Evolutionary conservation across 2,797 vertebrate species (phyloP).

Genomic region (Hydrophis major): DNA sequence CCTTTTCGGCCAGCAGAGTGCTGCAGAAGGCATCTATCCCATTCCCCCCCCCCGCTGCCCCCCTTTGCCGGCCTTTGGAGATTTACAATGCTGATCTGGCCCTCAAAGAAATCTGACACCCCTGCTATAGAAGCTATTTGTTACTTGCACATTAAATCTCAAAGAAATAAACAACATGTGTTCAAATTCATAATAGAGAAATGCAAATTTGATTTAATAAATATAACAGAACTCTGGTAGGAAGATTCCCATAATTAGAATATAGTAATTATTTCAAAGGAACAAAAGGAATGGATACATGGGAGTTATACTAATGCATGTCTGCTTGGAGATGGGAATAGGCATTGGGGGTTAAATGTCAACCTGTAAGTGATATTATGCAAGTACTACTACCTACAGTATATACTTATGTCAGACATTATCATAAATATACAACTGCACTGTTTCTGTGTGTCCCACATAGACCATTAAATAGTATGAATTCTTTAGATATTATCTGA

Average conservation of each 20-base stretch:
- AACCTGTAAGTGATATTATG: neutral
- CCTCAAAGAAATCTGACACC: no score
- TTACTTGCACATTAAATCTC: neutral
- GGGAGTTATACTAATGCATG: neutral
- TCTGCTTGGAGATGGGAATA: neutral
- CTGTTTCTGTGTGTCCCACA: neutral
- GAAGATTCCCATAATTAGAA: neutral
- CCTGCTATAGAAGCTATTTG: neutral
- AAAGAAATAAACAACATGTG: neutral
- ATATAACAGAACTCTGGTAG: neutral
- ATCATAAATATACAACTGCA: neutral
- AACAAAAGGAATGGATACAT: neutral
- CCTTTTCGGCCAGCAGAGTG: no score
- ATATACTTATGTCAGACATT: neutral
- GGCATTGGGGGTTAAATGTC: neutral
- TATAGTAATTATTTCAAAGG: neutral
- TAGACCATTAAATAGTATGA: neutral
- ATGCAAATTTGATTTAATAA: neutral
- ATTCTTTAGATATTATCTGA: neutral
- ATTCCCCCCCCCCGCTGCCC: no score
- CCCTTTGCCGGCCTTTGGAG: no score
- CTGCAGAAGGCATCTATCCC: no score
- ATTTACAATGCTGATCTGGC: no score
- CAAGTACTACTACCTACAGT: neutral
- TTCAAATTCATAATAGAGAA: neutral